Conservation (phyloP, 2,797 vertebrate genomes). For the Pagetopsis macropterus region DNA sequence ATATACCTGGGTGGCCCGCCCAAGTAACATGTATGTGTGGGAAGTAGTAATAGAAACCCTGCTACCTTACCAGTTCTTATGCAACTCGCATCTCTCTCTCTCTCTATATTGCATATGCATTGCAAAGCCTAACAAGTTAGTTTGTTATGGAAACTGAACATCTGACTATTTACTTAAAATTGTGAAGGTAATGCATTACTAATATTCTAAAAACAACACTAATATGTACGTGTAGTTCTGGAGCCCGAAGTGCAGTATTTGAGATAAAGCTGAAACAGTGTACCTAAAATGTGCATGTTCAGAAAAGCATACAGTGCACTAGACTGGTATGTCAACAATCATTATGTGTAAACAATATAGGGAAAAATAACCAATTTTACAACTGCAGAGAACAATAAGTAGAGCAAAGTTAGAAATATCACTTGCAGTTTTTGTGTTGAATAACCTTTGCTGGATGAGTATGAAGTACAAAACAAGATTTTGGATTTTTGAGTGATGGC, state of each 20-base stretch:
- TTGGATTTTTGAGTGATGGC: constrained; percentile 21
- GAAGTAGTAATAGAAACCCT: too few species aligned
- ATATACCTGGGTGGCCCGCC: too few species aligned
- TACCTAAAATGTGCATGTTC: background rate
- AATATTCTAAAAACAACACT: background rate
- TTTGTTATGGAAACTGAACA: background rate
- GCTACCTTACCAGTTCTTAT: too few species aligned
- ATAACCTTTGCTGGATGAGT: background rate
- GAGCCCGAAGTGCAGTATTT: background rate
- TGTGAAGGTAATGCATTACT: too few species aligned
- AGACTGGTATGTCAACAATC: constrained; percentile 22
- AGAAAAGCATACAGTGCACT: constrained; percentile 25
- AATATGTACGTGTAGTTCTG: background rate
- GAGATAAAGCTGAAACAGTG: background rate
- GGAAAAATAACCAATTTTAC: background rate
- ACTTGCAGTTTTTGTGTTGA: background rate
- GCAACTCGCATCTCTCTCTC: too few species aligned
- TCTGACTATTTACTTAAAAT: background rate
- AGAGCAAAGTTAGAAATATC: background rate
- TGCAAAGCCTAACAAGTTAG: background rate
- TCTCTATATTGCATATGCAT: background rate
- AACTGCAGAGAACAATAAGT: background rate
- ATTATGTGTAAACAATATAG: background rate
- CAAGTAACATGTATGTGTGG: too few species aligned
- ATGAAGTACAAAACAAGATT: constrained; percentile 10